These are phyloP conservation scores for Desoria tigrina DNA, from an alignment of 2,888 invertebrate species.

Conservation along the genomic window DNA sequence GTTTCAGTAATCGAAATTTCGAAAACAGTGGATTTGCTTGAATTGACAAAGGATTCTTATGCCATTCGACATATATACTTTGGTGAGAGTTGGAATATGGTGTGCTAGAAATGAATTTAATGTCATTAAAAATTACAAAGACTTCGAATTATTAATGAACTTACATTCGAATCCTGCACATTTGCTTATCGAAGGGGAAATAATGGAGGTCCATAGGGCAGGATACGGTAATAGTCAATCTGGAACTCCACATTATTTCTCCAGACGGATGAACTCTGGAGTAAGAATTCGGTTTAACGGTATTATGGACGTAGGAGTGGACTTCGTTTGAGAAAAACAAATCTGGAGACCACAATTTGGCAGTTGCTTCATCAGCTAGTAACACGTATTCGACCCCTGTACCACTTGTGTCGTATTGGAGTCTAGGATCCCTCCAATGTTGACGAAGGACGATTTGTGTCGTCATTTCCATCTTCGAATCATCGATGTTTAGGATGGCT, in stretches of 20 bases:
- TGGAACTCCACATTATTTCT: constrained; percentile 6
- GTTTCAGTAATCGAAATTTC: constrained; percentile 13
- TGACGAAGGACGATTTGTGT: constrained; percentile 28
- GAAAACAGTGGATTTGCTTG: constrained; percentile 6
- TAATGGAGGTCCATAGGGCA: constrained; percentile 31
- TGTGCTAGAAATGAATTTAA: no score
- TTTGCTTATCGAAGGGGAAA: constrained; percentile 36
- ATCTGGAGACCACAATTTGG: constrained; percentile 34
- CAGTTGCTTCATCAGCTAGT: background rate
- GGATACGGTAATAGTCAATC: constrained; percentile 22
- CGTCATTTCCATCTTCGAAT: constrained; percentile 35
- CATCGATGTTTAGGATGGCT: constrained; percentile 30
- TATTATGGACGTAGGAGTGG: constrained; percentile 6
- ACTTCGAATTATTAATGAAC: background rate
- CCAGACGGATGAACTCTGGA: constrained; percentile 29
- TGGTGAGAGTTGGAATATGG: background rate
- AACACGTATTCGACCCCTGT: constrained; percentile 18
- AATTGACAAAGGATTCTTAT: background rate
- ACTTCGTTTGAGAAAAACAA: constrained; percentile 27
- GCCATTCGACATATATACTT: background rate
- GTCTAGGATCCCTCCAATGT: constrained; percentile 29
- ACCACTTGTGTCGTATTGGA: constrained; percentile 4
- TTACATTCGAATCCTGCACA: constrained; percentile 19
- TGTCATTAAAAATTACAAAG: no score
- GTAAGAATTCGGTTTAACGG: constrained; percentile 20